phyloP scores from a whole-genome alignment of 2,888 invertebrate species.

The Caradrina clavipalpis region DNA sequence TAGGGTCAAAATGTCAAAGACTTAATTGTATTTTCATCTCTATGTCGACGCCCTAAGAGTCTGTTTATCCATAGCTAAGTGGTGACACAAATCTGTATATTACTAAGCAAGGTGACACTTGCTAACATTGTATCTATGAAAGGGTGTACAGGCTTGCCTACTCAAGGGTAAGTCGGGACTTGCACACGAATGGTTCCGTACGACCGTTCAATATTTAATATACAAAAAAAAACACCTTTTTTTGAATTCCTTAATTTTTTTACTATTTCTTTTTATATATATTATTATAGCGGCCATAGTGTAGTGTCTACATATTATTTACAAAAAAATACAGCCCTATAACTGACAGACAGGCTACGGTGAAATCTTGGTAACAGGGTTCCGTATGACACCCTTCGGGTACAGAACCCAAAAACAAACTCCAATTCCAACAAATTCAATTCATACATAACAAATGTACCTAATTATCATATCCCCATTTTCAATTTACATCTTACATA shows the following conservation, averaged over 20 bases:
- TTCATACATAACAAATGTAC: background rate
- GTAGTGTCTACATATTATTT: too few species aligned
- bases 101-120: conserved; percentile 6
- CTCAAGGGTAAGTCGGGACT: too few species aligned
- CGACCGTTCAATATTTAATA: too few species aligned
- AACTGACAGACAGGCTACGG: too few species aligned
- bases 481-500: conserved; percentile 4
- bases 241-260: too few species aligned
- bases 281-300: too few species aligned
- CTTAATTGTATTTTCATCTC: conserved; percentile 10
- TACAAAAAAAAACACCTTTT: too few species aligned
- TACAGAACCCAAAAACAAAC: background rate
- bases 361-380: too few species aligned
- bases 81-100: background rate
- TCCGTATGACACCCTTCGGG: too few species aligned
- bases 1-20: conserved; percentile 12
- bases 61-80: background rate
- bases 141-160: background rate
- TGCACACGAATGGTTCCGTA: too few species aligned
- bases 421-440: background rate
- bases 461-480: conserved; percentile 1
- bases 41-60: background rate
- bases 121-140: background rate
- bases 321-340: too few species aligned
- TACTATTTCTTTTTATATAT: too few species aligned